Evolutionary conservation across 2,797 vertebrate genomes (phyloP).

Genomic region (Microctenopoma lineatum): DNA sequence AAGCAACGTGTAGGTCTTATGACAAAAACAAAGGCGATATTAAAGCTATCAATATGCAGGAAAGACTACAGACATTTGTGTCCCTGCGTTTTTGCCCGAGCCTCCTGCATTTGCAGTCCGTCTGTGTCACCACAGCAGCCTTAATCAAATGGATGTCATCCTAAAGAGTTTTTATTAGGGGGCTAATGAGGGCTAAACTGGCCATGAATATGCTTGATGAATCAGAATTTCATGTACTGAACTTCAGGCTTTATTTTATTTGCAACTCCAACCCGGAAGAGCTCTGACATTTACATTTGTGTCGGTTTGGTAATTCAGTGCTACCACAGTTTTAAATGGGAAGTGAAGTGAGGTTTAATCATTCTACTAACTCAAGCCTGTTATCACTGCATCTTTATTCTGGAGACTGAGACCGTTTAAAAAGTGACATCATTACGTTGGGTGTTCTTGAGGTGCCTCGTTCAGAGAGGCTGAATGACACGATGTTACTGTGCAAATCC

Average conservation of each 20-base stretch:
- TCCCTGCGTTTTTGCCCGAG: background rate
- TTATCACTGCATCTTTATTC: too few species aligned
- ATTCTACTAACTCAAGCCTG: conserved; percentile 8
- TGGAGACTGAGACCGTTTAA: too few species aligned
- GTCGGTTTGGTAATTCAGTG: conserved; percentile 1
- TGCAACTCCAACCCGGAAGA: conserved; percentile 2
- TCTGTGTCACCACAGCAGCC: background rate
- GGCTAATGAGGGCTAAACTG: background rate
- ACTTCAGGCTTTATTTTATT: conserved; percentile 1
- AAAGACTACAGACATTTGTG: too few species aligned
- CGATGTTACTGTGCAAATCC: background rate
- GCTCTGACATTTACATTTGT: background rate
- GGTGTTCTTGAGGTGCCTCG: background rate
- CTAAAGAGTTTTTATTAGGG: background rate
- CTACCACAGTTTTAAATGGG: background rate
- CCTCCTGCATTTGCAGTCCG: background rate
- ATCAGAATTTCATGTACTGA: background rate
- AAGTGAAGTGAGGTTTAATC: conserved; percentile 10
- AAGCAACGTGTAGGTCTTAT: too few species aligned
- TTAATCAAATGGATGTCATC: background rate
- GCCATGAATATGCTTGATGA: background rate
- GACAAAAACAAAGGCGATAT: too few species aligned
- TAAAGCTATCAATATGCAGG: too few species aligned
- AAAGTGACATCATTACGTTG: too few species aligned
- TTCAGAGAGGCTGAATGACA: too few species aligned